Conservation (phyloP, 2,888 invertebrate genomes). For the Ornithoptera alexandrae region DNA sequence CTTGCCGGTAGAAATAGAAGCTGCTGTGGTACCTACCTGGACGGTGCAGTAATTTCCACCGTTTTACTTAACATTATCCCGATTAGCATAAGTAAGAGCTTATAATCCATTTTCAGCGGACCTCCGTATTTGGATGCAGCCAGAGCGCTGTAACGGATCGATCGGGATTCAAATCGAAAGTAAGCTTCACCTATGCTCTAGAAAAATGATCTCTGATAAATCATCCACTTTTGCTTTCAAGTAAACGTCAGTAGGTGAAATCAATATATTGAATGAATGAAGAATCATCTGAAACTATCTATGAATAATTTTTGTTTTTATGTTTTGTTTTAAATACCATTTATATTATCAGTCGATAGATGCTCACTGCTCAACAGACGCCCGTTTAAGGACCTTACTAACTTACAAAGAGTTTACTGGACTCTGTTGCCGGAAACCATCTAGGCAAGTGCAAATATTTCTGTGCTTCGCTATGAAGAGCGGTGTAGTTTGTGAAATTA, state of each 20-base stretch:
- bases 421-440: no score
- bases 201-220: constrained; percentile 1
- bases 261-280: background rate
- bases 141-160: background rate
- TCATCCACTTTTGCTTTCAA: constrained; percentile 5
- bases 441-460: no score
- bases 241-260: constrained; percentile 10
- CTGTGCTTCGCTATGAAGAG: no score
- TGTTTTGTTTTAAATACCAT: background rate
- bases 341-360: background rate
- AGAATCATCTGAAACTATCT: constrained; percentile 7
- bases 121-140: background rate
- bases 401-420: no score
- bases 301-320: background rate
- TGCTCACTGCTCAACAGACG: no score
- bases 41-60: no score
- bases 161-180: constrained; percentile 8
- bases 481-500: no score
- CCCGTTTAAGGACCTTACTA: no score
- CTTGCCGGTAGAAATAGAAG: no score
- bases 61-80: background rate
- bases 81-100: background rate
- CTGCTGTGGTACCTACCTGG: no score
- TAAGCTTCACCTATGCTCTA: background rate
- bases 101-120: background rate